phyloP scores from a whole-genome alignment of 2,797 vertebrate species.

The Phoxinus dragarum region DNA sequence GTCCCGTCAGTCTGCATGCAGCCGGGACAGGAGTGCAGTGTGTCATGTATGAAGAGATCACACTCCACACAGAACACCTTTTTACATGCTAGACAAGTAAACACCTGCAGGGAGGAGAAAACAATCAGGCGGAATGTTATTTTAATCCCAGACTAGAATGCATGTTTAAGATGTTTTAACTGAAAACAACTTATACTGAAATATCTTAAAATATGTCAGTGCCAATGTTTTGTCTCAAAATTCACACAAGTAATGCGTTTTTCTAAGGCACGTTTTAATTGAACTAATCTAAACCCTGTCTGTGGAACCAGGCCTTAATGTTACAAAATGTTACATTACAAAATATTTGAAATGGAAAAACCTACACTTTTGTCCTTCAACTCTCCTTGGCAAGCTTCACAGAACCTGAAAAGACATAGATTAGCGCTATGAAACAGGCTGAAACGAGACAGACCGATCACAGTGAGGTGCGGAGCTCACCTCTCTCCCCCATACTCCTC shows the following conservation, averaged over 20 bases:
- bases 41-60: conserved; percentile 93
- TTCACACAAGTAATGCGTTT: no score
- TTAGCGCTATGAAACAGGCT: neutral
- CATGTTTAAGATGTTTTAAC: neutral
- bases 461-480: conserved; percentile 66
- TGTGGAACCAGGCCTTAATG: neutral
- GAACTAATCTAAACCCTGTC: neutral
- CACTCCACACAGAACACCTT: conserved; percentile 91
- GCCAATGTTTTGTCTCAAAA: neutral
- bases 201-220: neutral
- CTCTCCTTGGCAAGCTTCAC: conserved; percentile 89
- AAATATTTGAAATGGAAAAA: conserved; percentile 45
- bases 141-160: neutral
- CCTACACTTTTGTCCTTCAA: conserved; percentile 92
- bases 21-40: conserved; percentile 93
- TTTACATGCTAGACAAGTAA: conserved; percentile 83
- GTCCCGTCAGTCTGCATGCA: conserved; percentile 83
- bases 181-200: no score
- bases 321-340: no score
- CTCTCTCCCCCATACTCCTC: conserved; percentile 81
- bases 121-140: neutral
- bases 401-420: conserved; percentile 79
- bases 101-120: conserved; percentile 79
- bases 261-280: neutral
- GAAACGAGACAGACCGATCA: neutral